A percentile compares a stretch with the other conserved stretches of the same genome.
Conservation (phyloP, 1,140 invertebrate genomes). For the Octopus sinensis region DNA sequence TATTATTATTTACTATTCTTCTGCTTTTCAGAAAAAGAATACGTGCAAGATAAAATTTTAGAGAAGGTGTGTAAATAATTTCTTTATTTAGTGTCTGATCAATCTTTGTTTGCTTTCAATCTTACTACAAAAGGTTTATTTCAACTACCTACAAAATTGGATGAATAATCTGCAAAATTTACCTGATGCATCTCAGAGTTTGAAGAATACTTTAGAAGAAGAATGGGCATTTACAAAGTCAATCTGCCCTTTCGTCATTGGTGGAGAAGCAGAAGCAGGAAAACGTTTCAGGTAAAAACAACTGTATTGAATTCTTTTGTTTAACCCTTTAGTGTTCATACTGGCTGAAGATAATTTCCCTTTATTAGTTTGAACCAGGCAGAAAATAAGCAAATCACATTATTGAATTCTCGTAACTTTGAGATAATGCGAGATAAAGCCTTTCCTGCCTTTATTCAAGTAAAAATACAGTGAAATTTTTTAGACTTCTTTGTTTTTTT, state of each 20-base stretch:
- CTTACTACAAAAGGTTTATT: constrained; percentile 63
- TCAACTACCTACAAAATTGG: constrained; percentile 74
- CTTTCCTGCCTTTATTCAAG: no score
- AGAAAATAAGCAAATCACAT: no score
- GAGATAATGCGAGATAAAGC: no score
- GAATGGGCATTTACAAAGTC: constrained; percentile 76
- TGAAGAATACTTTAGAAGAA: constrained; percentile 76
- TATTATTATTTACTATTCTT: background rate
- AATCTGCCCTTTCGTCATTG: constrained; percentile 69
- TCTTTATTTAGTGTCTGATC: background rate
- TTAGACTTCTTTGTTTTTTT: no score
- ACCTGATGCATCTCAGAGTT: constrained; percentile 60
- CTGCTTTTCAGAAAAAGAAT: background rate
- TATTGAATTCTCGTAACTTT: no score
- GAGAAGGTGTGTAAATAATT: background rate
- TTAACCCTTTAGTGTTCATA: no score
- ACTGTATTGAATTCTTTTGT: no score
- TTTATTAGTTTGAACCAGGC: no score
- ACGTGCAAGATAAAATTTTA: background rate
- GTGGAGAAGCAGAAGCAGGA: constrained; percentile 67
- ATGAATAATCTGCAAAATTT: constrained; percentile 69
- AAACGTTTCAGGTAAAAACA: constrained; percentile 66
- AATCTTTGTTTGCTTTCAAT: background rate
- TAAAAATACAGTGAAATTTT: no score
- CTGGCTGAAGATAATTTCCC: no score